phyloP scores from a whole-genome alignment of 2,888 invertebrate genomes.

The Ischnus inquisitorius region DNA sequence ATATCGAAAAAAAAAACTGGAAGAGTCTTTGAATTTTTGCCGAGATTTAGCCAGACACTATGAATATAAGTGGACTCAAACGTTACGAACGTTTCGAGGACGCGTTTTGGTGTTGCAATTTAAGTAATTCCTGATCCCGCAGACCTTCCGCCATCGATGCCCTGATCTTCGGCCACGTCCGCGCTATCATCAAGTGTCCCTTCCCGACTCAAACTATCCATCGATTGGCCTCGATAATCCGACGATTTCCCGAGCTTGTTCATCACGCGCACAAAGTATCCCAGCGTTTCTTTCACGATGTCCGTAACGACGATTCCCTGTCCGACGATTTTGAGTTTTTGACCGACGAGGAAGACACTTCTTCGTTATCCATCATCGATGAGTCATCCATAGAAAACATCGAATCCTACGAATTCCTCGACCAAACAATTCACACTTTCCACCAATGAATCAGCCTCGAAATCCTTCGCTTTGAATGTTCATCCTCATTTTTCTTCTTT shows the following conservation, averaged over 20 bases:
- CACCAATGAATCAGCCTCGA: conserved; percentile 59
- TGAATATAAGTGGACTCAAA: not conserved
- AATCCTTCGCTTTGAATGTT: conserved; percentile 70
- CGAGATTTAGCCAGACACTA: not conserved
- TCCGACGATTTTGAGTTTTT: conserved; percentile 59
- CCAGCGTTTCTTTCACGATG: conserved; percentile 70
- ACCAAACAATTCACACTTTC: conserved; percentile 28
- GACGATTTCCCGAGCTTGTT: conserved; percentile 85
- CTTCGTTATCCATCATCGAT: conserved; percentile 13
- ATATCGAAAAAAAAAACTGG: not conserved
- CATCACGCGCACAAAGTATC: conserved; percentile 76
- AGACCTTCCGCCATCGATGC: conserved; percentile 93
- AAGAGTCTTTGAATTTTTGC: too few relatives aligned
- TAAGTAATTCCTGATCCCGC: conserved; percentile 69
- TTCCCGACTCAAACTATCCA: conserved; percentile 75
- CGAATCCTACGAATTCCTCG: conserved; percentile 24
- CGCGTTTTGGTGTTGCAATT: not conserved
- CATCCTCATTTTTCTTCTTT: not conserved
- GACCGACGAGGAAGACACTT: conserved; percentile 23
- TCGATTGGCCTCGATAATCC: conserved; percentile 83
- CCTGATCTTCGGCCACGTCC: conserved; percentile 90
- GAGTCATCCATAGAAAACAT: conserved; percentile 17
- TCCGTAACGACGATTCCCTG: conserved; percentile 25
- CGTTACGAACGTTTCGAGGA: not conserved
- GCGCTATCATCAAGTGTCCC: conserved; percentile 84